A percentile compares a stretch with the other conserved stretches of the same genome.
phyloP scores from a whole-genome alignment of 2,113 vertebrate species.

The Istiophorus platypterus region DNA sequence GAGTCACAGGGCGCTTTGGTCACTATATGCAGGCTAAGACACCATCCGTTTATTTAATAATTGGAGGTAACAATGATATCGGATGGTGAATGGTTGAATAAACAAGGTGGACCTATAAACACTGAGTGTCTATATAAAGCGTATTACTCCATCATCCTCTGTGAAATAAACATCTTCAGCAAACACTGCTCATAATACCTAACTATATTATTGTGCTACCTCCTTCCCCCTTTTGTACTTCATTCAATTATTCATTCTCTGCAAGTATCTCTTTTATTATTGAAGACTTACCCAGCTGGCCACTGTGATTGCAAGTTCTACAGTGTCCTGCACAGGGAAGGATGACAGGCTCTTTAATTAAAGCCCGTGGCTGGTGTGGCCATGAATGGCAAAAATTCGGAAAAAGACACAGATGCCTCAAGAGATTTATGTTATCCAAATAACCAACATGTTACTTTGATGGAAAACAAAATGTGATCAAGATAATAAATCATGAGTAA shows the following conservation, averaged over 20 bases:
- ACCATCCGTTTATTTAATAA: constrained; percentile 69
- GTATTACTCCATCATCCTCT: constrained; percentile 3
- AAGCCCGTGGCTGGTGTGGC: neutral
- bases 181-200: constrained; percentile 37
- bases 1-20: constrained; percentile 33
- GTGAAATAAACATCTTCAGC: constrained; percentile 13
- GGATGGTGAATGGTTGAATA: constrained; percentile 39
- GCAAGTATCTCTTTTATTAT: constrained; percentile 48
- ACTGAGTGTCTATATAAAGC: neutral
- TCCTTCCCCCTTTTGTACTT: constrained; percentile 6
- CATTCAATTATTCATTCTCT: constrained; percentile 54
- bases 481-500: neutral
- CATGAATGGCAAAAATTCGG: neutral
- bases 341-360: neutral
- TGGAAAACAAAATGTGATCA: neutral
- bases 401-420: neutral
- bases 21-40: constrained; percentile 49
- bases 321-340: neutral
- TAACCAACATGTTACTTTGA: neutral
- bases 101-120: neutral
- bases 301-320: constrained; percentile 7
- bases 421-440: neutral
- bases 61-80: constrained; percentile 46
- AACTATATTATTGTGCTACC: constrained; percentile 11
- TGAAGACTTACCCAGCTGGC: constrained; percentile 41